phyloP scores from a whole-genome alignment of 2,797 vertebrate genomes.

The Otolemur crassicaudatus region DNA sequence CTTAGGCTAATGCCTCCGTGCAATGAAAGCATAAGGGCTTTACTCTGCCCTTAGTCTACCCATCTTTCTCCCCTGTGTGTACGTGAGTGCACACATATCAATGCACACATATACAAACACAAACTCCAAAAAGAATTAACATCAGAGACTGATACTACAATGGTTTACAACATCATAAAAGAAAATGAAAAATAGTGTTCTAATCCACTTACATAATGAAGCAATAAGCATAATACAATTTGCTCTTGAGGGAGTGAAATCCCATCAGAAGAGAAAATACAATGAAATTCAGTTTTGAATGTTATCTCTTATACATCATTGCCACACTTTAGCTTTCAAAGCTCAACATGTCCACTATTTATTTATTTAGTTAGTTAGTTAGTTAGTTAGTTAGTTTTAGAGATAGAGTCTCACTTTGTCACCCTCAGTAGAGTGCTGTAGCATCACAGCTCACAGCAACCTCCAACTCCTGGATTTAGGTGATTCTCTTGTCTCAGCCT shows the following conservation, averaged over 20 bases:
- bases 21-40: neutral
- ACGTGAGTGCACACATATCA: neutral
- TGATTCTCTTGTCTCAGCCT: no score
- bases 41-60: neutral
- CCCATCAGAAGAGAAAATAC: neutral
- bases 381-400: no score
- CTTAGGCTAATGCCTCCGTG: fast-evolving
- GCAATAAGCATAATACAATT: neutral
- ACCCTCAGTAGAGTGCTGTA: no score
- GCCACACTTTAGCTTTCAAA: neutral
- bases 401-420: no score
- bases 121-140: neutral
- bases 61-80: neutral
- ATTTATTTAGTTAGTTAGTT: no score
- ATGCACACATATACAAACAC: neutral
- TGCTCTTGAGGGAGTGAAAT: neutral
- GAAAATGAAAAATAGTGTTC: neutral
- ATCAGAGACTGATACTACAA: neutral
- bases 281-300: neutral
- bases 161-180: neutral
- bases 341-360: neutral
- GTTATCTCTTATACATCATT: neutral
- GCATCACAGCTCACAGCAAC: no score
- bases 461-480: no score
- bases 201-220: neutral